Percentiles rank a stretch among this genome's conserved stretches.
These are phyloP conservation scores for Cephus rjabovi DNA, from an alignment of 2,888 invertebrate species.

Conservation along the genomic window DNA sequence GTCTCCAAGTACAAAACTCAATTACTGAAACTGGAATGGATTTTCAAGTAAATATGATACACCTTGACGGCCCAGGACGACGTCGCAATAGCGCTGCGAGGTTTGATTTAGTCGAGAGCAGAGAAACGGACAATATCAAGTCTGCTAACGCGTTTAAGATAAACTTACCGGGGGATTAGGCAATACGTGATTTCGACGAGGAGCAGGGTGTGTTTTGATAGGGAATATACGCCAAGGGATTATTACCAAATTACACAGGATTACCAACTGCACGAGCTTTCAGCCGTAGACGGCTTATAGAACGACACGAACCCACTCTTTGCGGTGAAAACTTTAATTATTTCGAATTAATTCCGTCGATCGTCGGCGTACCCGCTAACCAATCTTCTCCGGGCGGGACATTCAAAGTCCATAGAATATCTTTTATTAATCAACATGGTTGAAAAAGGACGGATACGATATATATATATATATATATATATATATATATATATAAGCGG, in stretches of 20 bases:
- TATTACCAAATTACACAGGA: conserved; percentile 55
- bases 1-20: conserved; percentile 17
- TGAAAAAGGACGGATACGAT: not conserved
- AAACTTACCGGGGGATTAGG: conserved; percentile 40
- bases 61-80: conserved; percentile 13
- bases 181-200: conserved; percentile 42
- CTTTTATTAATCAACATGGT: not conserved
- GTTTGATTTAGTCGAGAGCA: not conserved
- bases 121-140: conserved; percentile 3
- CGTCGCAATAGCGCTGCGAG: not conserved
- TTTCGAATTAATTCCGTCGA: conserved; percentile 7
- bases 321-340: conserved; percentile 2
- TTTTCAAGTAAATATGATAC: conserved; percentile 24
- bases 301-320: conserved; percentile 2
- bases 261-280: conserved; percentile 10
- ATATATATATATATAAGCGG: not conserved
- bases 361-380: not conserved
- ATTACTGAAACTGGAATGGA: conserved; percentile 15
- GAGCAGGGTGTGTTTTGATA: conserved; percentile 37
- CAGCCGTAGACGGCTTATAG: not conserved
- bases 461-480: too few species aligned
- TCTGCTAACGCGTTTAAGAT: conserved; percentile 43
- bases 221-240: conserved; percentile 48
- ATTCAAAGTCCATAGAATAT: not conserved
- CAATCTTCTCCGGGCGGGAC: not conserved